Base-by-base conservation (phyloP, 2,797 vertebrate genomes). In the Gorsachius magnificus region DNA sequence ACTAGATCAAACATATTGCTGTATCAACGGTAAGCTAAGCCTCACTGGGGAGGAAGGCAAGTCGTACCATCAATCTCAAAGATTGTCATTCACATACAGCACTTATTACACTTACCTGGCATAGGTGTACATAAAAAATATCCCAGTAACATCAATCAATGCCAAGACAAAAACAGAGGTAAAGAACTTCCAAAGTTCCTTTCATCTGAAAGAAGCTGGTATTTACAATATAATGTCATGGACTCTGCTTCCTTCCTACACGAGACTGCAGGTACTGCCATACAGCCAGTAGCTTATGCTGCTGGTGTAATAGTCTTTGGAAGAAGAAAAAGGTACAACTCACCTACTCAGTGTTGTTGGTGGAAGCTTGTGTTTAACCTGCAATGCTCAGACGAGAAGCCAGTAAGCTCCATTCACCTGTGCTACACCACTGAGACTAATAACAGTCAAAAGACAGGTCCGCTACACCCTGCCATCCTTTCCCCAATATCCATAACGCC, bases 1-100 rank as follows among this genome's bases (percentile, higher is more conserved):
- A 95, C 76, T 54, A 88, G 66, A 91, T 66, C 83, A 93, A 89
- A 88, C 63, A 80, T 45, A 84, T 10, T 94, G 88, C 87, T 94
- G 83, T 46, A 58, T 93, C 86, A 68, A 88, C 69, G 43, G 71
- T 61, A 79, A 57, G 65, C 71, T 31, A 25, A 60, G 53, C 56
- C 90, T 96, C 89, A 13, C 1, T 41, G 53, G 76, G 83, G 80
- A 88, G 75, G 72, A 77, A 85, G 51, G 41, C 29, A 18, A 57
- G 51, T 65, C 21, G 6, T n/a, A 38, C 82, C 81, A 80, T 93
- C 93, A 71, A 65, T 95, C 94, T 93, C 60, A 61, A 13, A 31
- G 41, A 65, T 3, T 86, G 93, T 78, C 83, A 21, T 63, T 94
- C 90, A 60, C 45, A 45, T 56, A 81, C 79, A 64, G 41, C 17